Base-by-base conservation (phyloP, 2,888 invertebrate genomes). In the Dynastes grantii region DNA sequence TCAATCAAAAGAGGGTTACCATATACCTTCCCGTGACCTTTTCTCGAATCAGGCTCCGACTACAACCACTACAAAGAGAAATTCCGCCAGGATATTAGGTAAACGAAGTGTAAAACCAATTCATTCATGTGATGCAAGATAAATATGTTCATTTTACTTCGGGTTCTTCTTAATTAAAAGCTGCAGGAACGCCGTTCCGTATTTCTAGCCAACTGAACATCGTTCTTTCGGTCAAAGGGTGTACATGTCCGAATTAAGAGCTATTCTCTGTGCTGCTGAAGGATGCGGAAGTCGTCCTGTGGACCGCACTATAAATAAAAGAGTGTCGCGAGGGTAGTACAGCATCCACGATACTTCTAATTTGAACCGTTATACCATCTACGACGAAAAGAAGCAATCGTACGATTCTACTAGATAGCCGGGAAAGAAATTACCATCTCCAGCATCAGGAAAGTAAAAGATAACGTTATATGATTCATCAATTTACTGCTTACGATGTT, bases 91-190 rank as follows among this genome's bases (percentile, higher is more conserved):
- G 71, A 63, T 71, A 78, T 65, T 45, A 45, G 45, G 45, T 73
- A 78, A 78, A 78, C 78, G 73, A 64, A 73, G 78, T 78, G 78
- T 78, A 65, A 76, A 79, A 77, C 75, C 79, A 68, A 76, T 77
- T 77, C 78, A 58, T 63, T 79, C 79, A 80, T 80, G 76, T 76
- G 81, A 82, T 79, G 81, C 81, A 81, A 82, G 82, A 82, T 82
- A 82, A 83, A 83, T 83, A 83, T 82, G 83, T 83, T 80, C 84
- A 81, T 82, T 84, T 83, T 83, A 83, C 82, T 82, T 80, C 82
- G 81, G 80, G 81, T 83, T 83, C 85, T 83, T 84, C 85, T 85
- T 87, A 86, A 87, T 87, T 87, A 87, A 86, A 87, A 87, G 86
- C 86, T 83, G 76, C 80, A 78, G 76, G 58, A 61, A 27, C 61